Percentiles rank a stretch among this genome's conserved stretches.
These are phyloP conservation scores for Notothenia rossii DNA, from an alignment of 2,113 vertebrate species.

Conservation along the genomic window DNA sequence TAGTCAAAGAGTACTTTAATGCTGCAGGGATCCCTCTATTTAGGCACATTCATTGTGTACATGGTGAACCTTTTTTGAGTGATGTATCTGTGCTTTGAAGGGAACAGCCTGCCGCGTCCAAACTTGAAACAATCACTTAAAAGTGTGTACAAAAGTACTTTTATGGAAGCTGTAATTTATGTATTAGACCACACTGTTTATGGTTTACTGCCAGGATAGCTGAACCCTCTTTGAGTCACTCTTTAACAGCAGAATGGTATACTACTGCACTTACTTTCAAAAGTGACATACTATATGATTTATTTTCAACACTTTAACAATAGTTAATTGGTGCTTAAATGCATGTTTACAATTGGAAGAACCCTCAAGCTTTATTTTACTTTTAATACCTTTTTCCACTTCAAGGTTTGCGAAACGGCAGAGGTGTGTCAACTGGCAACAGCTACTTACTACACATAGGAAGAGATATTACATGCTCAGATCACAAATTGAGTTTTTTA, in stretches of 20 bases:
- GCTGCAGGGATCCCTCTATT: slow-evolving; percentile 40
- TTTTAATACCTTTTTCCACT: no score
- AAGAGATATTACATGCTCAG: not conserved
- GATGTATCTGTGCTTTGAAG: slow-evolving; percentile 24
- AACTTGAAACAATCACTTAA: slow-evolving; percentile 11
- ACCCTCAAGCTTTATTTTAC: no score
- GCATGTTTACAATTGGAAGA: no score
- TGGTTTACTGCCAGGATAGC: not conserved
- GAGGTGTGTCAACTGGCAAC: not conserved
- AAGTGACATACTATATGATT: no score
- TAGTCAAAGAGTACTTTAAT: slow-evolving; percentile 52
- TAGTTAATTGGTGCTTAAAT: no score
- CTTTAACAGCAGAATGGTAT: slow-evolving; percentile 1
- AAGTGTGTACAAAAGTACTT: slow-evolving; percentile 9
- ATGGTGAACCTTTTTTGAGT: slow-evolving; percentile 22
- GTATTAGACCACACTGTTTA: slow-evolving; percentile 20
- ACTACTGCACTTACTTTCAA: not conserved
- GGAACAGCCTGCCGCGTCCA: slow-evolving; percentile 19
- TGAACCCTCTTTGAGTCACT: slow-evolving; percentile 12
- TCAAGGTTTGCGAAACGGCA: not conserved
- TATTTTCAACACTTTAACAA: no score
- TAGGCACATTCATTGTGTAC: slow-evolving; percentile 33
- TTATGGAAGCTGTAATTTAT: not conserved
- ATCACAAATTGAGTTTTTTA: not conserved
- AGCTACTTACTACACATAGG: not conserved